Base-by-base conservation (phyloP, 2,797 vertebrate species). In the Spea hammondii region DNA sequence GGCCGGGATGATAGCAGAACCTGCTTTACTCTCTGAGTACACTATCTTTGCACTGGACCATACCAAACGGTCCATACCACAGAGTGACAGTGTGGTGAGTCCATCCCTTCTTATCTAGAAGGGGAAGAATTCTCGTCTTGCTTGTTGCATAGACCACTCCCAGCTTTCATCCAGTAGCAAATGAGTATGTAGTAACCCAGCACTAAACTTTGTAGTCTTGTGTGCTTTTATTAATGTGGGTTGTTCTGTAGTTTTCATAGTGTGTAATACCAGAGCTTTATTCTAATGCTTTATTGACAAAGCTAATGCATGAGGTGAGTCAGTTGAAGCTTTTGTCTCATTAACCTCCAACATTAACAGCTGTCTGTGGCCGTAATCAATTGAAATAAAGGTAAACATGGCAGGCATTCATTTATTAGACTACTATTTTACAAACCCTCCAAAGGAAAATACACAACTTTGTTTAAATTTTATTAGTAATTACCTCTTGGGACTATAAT, bases 1-100 rank as follows among this genome's bases (percentile, higher is more conserved):
- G 95, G 97, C 96, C 55, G 95, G 95, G 94, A 98, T 99, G 95
- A 97, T 99, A 98, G 96, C 97, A 93, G 97, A 99, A 86, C 97
- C 98, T 88, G 96, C 98, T 95, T 99, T 99, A 95, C 97, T 99
- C 90, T 99, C 98, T 95, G 97, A 99, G 89, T 99, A 99, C 94
- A 99, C 98, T 98, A 92, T 99, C 94, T 99, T 99, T 99, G 96
- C 97, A 96, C 95, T 99, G 97, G 98, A 99, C 94, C 90, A 95
- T 92, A 96, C 93, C 95, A 97, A 96, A 87, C 93, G 88, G 91
- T 95, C 93, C 92, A 93, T 95, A 93, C 89, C 94, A 88, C 94
- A 96, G 94, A 95, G 92, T 95, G 94, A 91, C 85, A 85, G 95
- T 96, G 95, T 95, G 98, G 97, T 99, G 97, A 99, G 97, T 98